Conservation (phyloP, 2,888 invertebrate species). For the Pocota personata region DNA sequence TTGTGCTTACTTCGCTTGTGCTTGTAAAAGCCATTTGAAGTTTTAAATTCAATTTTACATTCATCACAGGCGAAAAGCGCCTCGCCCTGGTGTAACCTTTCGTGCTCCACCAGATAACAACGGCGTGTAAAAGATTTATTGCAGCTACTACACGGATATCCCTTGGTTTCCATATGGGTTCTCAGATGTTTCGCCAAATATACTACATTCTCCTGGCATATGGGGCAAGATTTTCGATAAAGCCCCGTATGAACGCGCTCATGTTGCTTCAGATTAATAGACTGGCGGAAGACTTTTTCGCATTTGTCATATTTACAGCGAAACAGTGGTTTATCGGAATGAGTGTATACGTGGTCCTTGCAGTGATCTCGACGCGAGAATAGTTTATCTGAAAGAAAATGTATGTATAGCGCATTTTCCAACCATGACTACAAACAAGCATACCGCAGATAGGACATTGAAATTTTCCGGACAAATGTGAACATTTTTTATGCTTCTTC, state of each 20-base stretch:
- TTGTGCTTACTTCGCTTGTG: constrained; percentile 63
- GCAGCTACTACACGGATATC: constrained; percentile 35
- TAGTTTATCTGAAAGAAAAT: constrained; percentile 30
- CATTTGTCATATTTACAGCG: constrained; percentile 50
- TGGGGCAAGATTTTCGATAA: constrained; percentile 53
- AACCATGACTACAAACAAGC: neutral
- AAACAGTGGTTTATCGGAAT: constrained; percentile 54
- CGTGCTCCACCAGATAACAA: constrained; percentile 41
- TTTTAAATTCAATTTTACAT: constrained; percentile 49
- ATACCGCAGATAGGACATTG: constrained; percentile 58
- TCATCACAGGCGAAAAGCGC: constrained; percentile 32
- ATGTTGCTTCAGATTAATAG: constrained; percentile 40
- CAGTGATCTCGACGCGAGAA: constrained; percentile 59
- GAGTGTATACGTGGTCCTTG: constrained; percentile 54
- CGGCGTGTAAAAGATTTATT: constrained; percentile 57
- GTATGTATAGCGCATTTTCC: neutral
- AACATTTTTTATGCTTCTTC: constrained; percentile 49
- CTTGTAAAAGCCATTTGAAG: constrained; percentile 54
- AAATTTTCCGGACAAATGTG: constrained; percentile 56
- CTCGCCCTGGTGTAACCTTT: constrained; percentile 49
- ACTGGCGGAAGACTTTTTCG: constrained; percentile 33
- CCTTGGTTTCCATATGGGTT: constrained; percentile 39
- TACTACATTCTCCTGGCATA: constrained; percentile 53
- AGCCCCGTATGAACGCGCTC: constrained; percentile 34
- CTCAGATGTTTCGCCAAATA: constrained; percentile 54